These are phyloP conservation scores for Penelope pileata DNA, from an alignment of 2,113 vertebrate species.

Conservation along the genomic window DNA sequence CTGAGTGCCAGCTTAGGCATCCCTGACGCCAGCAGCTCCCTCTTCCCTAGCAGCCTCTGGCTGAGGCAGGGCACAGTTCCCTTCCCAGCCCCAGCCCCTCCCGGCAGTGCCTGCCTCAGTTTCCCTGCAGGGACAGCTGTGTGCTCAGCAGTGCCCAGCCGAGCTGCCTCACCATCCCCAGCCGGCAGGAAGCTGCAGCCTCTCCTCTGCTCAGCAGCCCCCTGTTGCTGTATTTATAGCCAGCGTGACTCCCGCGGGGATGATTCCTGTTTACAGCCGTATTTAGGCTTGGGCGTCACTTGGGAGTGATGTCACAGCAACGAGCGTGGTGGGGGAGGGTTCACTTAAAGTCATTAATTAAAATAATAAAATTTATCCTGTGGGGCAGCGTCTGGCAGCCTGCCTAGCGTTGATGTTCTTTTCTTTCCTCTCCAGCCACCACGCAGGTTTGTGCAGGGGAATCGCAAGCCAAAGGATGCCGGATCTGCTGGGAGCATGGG, in stretches of 20 bases:
- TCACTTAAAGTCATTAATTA: conserved; percentile 12
- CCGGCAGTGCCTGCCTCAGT: not conserved
- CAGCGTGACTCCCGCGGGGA: not conserved
- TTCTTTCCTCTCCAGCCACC: not conserved
- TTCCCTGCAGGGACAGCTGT: not conserved
- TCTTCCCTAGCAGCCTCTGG: not conserved
- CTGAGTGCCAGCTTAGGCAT: not conserved
- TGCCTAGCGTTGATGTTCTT: not conserved
- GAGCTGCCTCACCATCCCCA: conserved; percentile 43
- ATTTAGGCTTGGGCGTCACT: conserved; percentile 54
- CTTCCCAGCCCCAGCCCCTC: not conserved
- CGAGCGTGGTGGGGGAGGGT: not conserved
- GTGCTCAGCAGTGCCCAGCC: not conserved
- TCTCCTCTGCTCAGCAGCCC: not conserved
- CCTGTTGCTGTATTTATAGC: conserved; percentile 50
- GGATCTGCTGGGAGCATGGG: not conserved
- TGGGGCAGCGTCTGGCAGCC: not conserved
- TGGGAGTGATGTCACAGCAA: conserved; percentile 35
- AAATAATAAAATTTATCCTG: not conserved
- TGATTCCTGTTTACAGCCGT: conserved; percentile 34
- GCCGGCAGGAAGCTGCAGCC: conserved; percentile 7
- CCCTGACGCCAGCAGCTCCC: not conserved
- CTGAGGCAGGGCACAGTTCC: fast-evolving
- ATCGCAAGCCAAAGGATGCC: not conserved
- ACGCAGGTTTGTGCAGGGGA: not conserved